Percentiles rank a stretch among this genome's conserved stretches.
Evolutionary conservation across 2,797 vertebrate species (phyloP).

Genomic region (Xenentodon cancila): DNA sequence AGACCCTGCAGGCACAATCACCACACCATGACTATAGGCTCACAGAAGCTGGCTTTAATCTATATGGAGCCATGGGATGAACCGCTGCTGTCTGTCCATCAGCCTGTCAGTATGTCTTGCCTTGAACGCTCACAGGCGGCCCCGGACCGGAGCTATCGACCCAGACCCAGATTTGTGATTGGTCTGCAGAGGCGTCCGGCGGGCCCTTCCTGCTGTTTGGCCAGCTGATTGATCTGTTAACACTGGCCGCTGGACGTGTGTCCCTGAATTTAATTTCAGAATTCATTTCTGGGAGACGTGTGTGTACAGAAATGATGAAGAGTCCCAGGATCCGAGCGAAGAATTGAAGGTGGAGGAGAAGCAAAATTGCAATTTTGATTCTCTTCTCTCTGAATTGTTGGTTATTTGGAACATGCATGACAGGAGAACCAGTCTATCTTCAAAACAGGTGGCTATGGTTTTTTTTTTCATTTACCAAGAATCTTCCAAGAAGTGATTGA

Average conservation of each 20-base stretch:
- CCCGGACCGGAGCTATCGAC: slow-evolving; percentile 63
- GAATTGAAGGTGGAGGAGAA: slow-evolving; percentile 48
- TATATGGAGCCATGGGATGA: slow-evolving; percentile 70
- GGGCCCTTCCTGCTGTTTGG: slow-evolving; percentile 73
- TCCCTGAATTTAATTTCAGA: slow-evolving; percentile 83
- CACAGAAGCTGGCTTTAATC: slow-evolving; percentile 78
- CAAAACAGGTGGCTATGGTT: slow-evolving; percentile 11
- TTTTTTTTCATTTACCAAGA: slow-evolving; percentile 13
- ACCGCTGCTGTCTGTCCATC: slow-evolving; percentile 73
- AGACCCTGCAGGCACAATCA: slow-evolving; percentile 83
- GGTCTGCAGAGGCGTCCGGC: slow-evolving; percentile 56
- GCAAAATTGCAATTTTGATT: slow-evolving; percentile 62
- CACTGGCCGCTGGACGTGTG: slow-evolving; percentile 73
- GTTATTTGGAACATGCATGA: slow-evolving; percentile 34
- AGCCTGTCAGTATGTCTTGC: slow-evolving; percentile 62
- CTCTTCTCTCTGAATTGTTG: background rate
- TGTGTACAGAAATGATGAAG: slow-evolving; percentile 76
- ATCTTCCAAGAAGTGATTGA: slow-evolving; percentile 16
- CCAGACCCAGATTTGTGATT: slow-evolving; percentile 63
- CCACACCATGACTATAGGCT: slow-evolving; percentile 65
- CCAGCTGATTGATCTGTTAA: slow-evolving; percentile 83
- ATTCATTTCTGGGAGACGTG: slow-evolving; percentile 75
- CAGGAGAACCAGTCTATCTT: slow-evolving; percentile 9
- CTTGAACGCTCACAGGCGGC: slow-evolving; percentile 58
- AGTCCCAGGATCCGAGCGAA: slow-evolving; percentile 59